Evolutionary conservation across 2,113 vertebrate genomes (phyloP), one percentile per base, ranked within the genome.

Genomic region (Entelurus aequoreus): DNA sequence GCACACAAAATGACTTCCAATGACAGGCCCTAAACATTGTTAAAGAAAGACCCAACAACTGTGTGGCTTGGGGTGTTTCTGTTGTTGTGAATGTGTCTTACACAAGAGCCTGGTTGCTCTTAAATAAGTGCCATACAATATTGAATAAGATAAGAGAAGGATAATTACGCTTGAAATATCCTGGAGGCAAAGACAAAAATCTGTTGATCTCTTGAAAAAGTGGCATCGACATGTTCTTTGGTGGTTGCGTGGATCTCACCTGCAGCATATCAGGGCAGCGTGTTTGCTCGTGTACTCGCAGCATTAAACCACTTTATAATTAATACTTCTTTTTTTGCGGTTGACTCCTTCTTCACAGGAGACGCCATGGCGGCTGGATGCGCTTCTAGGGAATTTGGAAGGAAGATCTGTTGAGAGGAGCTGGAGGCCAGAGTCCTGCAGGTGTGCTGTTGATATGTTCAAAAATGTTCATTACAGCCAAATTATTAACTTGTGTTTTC

Each of bases 41-140:
- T 65, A 63, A 76, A 79, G 16, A 69, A 79, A 78, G 75, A 84
- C 87, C 81, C 84, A 83, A 79, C 69, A 80, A 88, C 76, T 83
- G 72, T 73, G 77, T 73, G 77, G 83, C 83, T 83, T 87, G 77
- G 63, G 21, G 5, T 72, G 74, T 74, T 74, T 57, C 80, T 87
- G 64, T 83, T 88, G 75, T 74, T 65, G 81, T 85, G 78, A 88
- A 86, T 79, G 57, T 79, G 63, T 83, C 85, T 67, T 71, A 80
- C 72, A 69, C 47, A 69, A 76, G 57, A 65, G 64, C 65, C 66
- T 71, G 28, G 21, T 55, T 62, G 71, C 68, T 66, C 62, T 72
- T 79, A 50, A 6, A 1, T 51, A 28, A 50, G 57, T 70, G 73
- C 63, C 65, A 71, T 52, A 55, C 63, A 63, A 58, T 47, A 63